phyloP scores from a whole-genome alignment of 2,888 invertebrate species.

The Cataglyphis cursor region DNA sequence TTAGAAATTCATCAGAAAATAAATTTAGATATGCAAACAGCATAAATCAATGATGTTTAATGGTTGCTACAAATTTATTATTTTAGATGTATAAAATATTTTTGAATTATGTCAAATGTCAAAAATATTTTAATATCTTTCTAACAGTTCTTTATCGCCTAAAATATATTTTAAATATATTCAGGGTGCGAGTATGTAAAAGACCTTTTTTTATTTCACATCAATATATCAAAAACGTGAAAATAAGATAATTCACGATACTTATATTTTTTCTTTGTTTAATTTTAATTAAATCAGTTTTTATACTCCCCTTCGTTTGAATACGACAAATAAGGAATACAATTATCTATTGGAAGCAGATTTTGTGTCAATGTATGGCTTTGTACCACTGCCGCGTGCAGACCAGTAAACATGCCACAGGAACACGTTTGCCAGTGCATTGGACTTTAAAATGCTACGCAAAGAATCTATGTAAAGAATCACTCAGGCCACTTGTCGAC shows the following conservation, averaged over 20 bases:
- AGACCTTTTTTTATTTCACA: neutral
- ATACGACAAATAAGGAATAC: constrained; percentile 24
- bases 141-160: neutral
- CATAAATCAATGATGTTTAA: neutral
- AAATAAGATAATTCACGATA: neutral
- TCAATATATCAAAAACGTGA: neutral
- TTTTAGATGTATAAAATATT: neutral
- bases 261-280: neutral
- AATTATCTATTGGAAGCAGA: constrained; percentile 19
- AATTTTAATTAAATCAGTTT: constrained; percentile 3
- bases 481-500: constrained; percentile 48
- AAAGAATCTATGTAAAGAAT: constrained; percentile 72
- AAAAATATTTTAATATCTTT: constrained; percentile 1
- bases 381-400: constrained; percentile 83
- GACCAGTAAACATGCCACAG: constrained; percentile 83
- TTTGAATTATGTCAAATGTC: neutral
- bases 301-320: constrained; percentile 13
- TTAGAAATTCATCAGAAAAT: constrained; percentile 2
- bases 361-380: constrained; percentile 69
- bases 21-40: neutral
- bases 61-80: neutral
- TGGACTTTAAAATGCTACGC: constrained; percentile 83
- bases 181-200: neutral
- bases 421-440: constrained; percentile 80
- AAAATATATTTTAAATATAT: neutral